Conservation (phyloP, 2,888 invertebrate genomes). For the Onchidella celtica region DNA sequence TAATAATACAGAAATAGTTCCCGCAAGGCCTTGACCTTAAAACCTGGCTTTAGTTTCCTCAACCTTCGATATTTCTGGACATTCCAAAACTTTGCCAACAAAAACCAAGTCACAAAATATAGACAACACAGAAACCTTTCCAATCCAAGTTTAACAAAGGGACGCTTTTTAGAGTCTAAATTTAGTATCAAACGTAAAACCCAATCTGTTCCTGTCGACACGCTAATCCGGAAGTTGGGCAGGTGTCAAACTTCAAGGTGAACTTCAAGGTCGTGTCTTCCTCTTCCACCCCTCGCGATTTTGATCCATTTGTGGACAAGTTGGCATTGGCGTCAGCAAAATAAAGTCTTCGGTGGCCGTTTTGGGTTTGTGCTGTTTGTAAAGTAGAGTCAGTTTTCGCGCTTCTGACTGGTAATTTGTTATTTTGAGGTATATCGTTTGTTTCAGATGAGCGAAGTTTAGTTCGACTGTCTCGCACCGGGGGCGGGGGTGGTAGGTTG, state of each 20-base stretch:
- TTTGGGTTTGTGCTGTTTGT: neutral
- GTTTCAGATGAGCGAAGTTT: neutral
- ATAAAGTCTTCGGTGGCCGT: slow-evolving; percentile 18
- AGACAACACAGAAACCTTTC: too few species aligned
- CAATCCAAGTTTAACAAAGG: too few species aligned
- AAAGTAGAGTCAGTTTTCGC: neutral
- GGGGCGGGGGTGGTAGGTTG: slow-evolving; percentile 16
- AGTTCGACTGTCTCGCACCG: neutral
- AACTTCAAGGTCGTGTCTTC: slow-evolving; percentile 40
- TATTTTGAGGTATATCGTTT: neutral
- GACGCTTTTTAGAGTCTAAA: too few species aligned
- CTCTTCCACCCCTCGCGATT: neutral
- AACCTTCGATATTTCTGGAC: too few species aligned
- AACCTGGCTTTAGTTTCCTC: too few species aligned
- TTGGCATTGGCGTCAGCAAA: slow-evolving; percentile 13
- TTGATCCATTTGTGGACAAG: neutral
- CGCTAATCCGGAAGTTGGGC: slow-evolving; percentile 43
- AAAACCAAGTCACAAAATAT: too few species aligned
- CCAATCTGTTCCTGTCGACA: slow-evolving; percentile 50
- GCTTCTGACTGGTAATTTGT: neutral
- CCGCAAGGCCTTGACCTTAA: too few species aligned
- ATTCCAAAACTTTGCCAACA: too few species aligned
- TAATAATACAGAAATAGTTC: too few species aligned
- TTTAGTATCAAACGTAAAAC: slow-evolving; percentile 46
- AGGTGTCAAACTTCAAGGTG: slow-evolving; percentile 52